Evolutionary conservation across 2,797 vertebrate species (phyloP).

Genomic region (Sternotherus odoratus): DNA sequence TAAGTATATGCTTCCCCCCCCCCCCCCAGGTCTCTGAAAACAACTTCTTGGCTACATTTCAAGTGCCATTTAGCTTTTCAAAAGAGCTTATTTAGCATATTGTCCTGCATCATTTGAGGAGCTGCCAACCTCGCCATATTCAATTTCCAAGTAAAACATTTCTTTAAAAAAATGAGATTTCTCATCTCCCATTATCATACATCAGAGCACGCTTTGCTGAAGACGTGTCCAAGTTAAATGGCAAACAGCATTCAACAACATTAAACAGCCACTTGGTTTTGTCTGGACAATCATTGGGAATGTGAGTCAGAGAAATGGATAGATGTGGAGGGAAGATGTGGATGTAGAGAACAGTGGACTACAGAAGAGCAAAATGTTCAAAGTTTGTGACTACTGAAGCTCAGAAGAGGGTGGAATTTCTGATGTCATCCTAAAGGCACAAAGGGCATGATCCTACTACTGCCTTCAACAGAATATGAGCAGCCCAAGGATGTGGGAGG

Average conservation of each 20-base stretch:
- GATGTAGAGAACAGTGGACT: background rate
- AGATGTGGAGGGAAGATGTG: background rate
- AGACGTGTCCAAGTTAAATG: background rate
- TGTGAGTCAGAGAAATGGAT: background rate
- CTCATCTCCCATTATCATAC: background rate
- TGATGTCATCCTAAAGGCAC: background rate
- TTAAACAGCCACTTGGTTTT: background rate
- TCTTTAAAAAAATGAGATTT: background rate
- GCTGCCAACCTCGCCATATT: conserved; percentile 26
- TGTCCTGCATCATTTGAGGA: conserved; percentile 31
- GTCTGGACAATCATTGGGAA: background rate
- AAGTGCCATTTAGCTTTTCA: conserved; percentile 26
- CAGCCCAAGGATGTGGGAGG: background rate
- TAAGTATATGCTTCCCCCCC: background rate
- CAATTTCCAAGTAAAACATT: conserved; percentile 38
- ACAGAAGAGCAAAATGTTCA: background rate
- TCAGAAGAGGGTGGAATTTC: background rate
- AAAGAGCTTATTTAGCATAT: conserved; percentile 46
- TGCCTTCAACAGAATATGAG: background rate
- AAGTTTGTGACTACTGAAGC: background rate
- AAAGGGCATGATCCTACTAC: background rate
- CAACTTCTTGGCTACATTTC: conserved; percentile 30
- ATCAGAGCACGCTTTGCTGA: background rate
- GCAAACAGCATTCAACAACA: background rate
- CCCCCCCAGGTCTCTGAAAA: conserved; percentile 39